phyloP scores from a whole-genome alignment of 92 coral and sea anemone species.

The Umimayanthus chanpuru region DNA sequence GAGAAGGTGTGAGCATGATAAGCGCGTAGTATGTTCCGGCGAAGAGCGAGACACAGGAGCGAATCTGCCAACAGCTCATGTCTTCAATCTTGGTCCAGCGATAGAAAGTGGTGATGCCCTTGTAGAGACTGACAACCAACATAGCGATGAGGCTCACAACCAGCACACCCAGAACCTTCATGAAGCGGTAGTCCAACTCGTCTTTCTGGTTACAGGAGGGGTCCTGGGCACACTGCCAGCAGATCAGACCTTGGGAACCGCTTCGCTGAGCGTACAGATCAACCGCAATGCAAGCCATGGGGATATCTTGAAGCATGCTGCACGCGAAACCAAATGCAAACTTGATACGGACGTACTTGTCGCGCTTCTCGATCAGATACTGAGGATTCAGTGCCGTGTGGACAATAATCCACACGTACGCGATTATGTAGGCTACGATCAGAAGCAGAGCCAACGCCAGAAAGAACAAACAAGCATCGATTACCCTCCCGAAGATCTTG shows the following conservation, averaged over 20 bases:
- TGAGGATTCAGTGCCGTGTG: conserved; percentile 52
- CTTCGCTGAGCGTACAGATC: conserved; percentile 66
- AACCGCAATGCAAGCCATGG: conserved; percentile 72
- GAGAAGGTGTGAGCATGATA: conserved; percentile 69
- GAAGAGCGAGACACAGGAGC: conserved; percentile 80
- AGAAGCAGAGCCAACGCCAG: conserved; percentile 61
- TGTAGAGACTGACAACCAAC: conserved; percentile 64
- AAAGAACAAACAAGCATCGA: conserved; percentile 65
- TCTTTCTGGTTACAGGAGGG: conserved; percentile 60
- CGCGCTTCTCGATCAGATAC: conserved; percentile 59
- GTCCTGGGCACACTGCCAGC: conserved; percentile 78
- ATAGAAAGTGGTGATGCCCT: conserved; percentile 74
- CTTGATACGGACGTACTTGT: conserved; percentile 60
- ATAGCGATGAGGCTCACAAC: conserved; percentile 60
- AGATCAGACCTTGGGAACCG: conserved; percentile 71
- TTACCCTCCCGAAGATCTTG: conserved; percentile 61
- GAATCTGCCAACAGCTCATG: conserved; percentile 75
- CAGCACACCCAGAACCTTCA: conserved; percentile 56
- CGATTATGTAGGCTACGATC: conserved; percentile 49
- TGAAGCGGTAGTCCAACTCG: conserved; percentile 54
- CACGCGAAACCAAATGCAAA: conserved; percentile 74
- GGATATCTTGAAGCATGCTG: conserved; percentile 80
- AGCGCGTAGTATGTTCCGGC: conserved; percentile 77
- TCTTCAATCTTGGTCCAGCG: conserved; percentile 83
- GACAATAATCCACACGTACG: conserved; percentile 61